Evolutionary conservation across 2,888 invertebrate species (phyloP), one percentile per base, ranked within the genome.

Genomic region (Homarus gammarus): DNA sequence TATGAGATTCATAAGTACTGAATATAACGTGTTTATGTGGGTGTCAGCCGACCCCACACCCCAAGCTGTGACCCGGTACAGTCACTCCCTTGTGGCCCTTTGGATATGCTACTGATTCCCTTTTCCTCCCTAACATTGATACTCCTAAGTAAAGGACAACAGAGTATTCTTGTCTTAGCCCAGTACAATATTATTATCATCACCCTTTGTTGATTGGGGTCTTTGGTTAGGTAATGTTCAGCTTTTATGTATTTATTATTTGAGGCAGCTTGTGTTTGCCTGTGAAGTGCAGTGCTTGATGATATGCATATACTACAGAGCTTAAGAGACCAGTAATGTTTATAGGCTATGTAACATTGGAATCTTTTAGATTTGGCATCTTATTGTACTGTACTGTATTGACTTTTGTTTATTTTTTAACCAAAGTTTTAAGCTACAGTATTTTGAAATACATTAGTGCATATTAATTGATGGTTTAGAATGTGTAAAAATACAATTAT

Each of bases 261-360:
- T 79, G 51, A 56, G 49, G 56, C 51, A 51, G 78, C 78, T 79
- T 79, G 31, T 51, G 56, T 56, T 79, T 33, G 22, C 49, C 15
- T 51, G 27, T 79, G 78, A 79, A 75, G 12, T 79, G 78, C 78
- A 79, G 78, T 79, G 78, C 78, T 79, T 79, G 56, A 31, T 51
- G 33, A 51, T 49, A 56, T 79, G 15, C 38, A 18, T 56, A 79
- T 3, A 6, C 38, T 36, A 64, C 18, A 64, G 27, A 73, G 73
- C 38, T 73, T 73, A 40, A 73, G 3, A 40, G 22, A 40, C 10
- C n/a, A 73, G 40, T 51, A 79, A 56, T 33, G 8, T 51, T 31
- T 6, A 22, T 79, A 79, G 78, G 38, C 36, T 36, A 33, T 56
- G 49, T 51, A 79, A 49, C 18, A 79, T 51, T 79, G 78, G 33